These are phyloP conservation scores for Pyrocoelia pectoralis DNA, from an alignment of 2,888 invertebrate species.

Conservation along the genomic window DNA sequence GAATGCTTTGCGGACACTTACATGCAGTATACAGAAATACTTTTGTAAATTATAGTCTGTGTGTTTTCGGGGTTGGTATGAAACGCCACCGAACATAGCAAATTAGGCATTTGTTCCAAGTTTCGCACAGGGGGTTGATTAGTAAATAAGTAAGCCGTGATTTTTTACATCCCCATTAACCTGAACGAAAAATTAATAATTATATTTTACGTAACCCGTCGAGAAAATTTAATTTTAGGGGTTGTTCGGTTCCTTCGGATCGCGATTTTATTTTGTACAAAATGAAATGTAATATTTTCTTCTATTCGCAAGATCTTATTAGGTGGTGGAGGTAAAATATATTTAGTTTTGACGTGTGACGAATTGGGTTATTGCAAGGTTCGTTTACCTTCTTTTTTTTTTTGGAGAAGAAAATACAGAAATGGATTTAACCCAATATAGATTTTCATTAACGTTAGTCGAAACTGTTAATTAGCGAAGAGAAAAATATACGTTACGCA, in stretches of 20 bases:
- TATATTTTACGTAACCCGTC: slow-evolving; percentile 1
- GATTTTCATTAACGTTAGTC: no score
- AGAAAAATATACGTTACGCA: no score
- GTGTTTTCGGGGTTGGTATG: not conserved
- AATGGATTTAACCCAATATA: no score
- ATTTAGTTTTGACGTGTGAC: not conserved
- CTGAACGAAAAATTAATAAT: not conserved
- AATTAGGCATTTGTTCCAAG: not conserved
- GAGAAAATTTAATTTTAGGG: not conserved
- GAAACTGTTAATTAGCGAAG: no score
- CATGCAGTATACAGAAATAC: slow-evolving; percentile 29
- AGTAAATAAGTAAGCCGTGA: not conserved
- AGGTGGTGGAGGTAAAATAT: not conserved
- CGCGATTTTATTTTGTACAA: not conserved
- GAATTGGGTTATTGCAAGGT: not conserved
- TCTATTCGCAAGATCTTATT: not conserved
- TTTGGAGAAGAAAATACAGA: not conserved
- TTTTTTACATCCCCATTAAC: not conserved
- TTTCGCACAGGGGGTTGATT: no score
- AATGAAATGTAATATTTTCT: not conserved
- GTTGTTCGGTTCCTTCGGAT: not conserved
- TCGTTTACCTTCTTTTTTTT: not conserved
- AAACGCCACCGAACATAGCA: not conserved
- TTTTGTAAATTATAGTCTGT: slow-evolving; percentile 24
- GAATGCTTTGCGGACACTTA: slow-evolving; percentile 34